These are phyloP conservation scores for Coecobrya sp. DNA, from an alignment of 2,888 invertebrate species.

Conservation along the genomic window DNA sequence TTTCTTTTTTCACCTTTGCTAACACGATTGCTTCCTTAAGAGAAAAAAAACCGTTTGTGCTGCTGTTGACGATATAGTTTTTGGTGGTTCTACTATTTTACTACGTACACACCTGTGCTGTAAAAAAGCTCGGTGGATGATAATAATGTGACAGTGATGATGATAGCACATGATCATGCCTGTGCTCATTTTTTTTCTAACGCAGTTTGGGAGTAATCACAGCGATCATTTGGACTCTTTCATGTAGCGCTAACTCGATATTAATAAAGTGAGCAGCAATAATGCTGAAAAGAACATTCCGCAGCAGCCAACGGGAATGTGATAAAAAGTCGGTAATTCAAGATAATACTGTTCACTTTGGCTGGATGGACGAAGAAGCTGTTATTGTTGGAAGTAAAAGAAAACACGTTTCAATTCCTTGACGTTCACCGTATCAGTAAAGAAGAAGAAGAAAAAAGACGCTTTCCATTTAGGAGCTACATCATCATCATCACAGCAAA, in stretches of 20 bases:
- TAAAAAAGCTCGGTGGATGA: neutral
- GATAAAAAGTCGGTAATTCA: constrained; percentile 20
- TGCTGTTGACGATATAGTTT: neutral
- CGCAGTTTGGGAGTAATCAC: constrained; percentile 33
- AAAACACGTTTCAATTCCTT: constrained; percentile 14
- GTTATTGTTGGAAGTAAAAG: neutral
- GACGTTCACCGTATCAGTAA: constrained; percentile 25
- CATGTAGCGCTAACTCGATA: constrained; percentile 38
- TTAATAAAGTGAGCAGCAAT: constrained; percentile 49
- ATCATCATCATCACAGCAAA: no score
- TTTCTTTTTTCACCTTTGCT: constrained; percentile 74
- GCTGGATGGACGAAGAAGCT: neutral
- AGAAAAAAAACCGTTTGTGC: no score
- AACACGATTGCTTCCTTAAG: constrained; percentile 39
- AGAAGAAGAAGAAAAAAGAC: neutral
- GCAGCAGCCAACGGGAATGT: constrained; percentile 12
- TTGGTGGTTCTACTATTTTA: neutral
- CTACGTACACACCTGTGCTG: neutral
- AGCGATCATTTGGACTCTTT: constrained; percentile 44
- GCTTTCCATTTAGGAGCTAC: no score
- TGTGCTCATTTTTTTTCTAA: neutral
- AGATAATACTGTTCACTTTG: neutral
- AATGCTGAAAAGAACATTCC: neutral
- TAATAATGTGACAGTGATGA: constrained; percentile 31
- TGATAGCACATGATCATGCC: neutral